These are phyloP conservation scores for Synergus gifuensis DNA, from an alignment of 2,888 invertebrate species.

Conservation along the genomic window DNA sequence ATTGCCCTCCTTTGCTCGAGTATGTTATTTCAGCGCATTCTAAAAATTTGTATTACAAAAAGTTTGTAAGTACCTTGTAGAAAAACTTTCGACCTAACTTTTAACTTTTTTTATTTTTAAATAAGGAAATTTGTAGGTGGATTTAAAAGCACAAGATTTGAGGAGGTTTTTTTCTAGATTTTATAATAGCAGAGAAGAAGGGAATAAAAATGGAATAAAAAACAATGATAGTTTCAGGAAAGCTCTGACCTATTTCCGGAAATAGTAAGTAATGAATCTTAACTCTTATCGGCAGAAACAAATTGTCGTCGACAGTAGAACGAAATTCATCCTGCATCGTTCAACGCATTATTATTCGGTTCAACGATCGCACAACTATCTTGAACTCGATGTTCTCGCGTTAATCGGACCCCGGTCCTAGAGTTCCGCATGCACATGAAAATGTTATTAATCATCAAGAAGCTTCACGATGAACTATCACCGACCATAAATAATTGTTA, in stretches of 20 bases:
- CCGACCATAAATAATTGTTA: constrained; percentile 48
- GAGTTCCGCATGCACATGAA: constrained; percentile 55
- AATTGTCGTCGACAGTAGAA: constrained; percentile 31
- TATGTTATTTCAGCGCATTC: too few species aligned
- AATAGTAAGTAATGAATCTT: not conserved
- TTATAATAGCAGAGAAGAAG: not conserved
- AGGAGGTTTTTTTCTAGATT: not conserved
- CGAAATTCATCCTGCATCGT: constrained; percentile 46
- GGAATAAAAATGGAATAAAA: not conserved
- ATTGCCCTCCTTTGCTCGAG: too few species aligned
- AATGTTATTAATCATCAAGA: constrained; percentile 64
- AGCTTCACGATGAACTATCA: constrained; percentile 45
- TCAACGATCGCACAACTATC: constrained; percentile 61
- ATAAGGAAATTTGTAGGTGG: too few species aligned
- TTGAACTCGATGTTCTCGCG: constrained; percentile 53
- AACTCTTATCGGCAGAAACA: not conserved
- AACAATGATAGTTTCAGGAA: not conserved
- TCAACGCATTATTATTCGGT: constrained; percentile 51
- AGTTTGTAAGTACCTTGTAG: too few species aligned
- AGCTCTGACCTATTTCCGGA: not conserved
- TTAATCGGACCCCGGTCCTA: constrained; percentile 56
- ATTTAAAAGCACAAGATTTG: too few species aligned
- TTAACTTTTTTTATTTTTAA: too few species aligned
- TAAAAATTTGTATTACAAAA: too few species aligned
- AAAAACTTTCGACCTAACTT: too few species aligned